Evolutionary conservation across 2,797 vertebrate genomes (phyloP), one percentile per base, ranked within the genome.

Genomic region (Rhabdomys pumilio): DNA sequence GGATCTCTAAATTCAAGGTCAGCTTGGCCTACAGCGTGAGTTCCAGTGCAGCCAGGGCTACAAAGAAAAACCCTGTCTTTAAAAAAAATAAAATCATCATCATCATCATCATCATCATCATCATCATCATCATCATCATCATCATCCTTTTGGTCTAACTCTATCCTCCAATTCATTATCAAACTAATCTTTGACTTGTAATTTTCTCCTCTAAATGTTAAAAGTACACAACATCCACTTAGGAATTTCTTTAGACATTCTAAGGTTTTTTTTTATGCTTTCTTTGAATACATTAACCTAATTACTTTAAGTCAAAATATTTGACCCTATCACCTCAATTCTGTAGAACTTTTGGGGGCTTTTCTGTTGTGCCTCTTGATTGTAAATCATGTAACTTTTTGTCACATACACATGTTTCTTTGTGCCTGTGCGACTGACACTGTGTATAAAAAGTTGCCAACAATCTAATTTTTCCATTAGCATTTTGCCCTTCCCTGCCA

Each of bases 301-400:
- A n/a, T 77, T 77, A 83, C 57, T 77, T 93, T 91, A 72, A 89
- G 26, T 96, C 67, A 44, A n/a, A 53, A 38, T n/a, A 50, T 67
- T 57, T 67, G 59, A 41, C 34, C 10, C 19, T 15, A 29, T 44
- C 44, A 50, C 81, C 26, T 83, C 22, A 69, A n/a, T 88, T 83
- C 11, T 22, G 6, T 72, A 22, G 53, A 72, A 65, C 29, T 61
- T 10, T 75, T 53, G 61, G 80, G 50, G 57, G 87, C n/a, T 63
- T 31, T 72, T 87, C 20, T 87, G 22, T 72, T 72, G 14, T 55
- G 65, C 34, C 20, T 72, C 24, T 38, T 72, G 65, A 65, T 50
- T 15, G 34, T 82, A 29, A 34, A 63, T 41, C 41, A 53, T 88
- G 50, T 83, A 61, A 2, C n/a, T 76, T 55, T 85, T 47, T 69